Evolutionary conservation across 2,797 vertebrate genomes (phyloP), one percentile per base, ranked within the genome.

Genomic region (Lindbergichthys nudifrons): DNA sequence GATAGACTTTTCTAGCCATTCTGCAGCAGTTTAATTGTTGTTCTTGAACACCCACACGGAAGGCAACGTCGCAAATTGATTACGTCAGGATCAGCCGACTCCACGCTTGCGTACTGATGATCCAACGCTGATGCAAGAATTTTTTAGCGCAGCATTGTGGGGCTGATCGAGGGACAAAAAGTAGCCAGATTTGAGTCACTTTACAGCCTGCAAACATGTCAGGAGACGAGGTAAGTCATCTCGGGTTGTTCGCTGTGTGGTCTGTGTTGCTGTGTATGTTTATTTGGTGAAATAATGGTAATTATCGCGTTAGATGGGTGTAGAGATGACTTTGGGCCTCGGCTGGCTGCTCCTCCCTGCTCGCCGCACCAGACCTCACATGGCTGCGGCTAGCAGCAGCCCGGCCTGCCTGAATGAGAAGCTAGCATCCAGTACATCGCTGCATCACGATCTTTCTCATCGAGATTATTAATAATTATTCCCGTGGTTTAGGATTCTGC

Each of bases 191-290:
- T 80, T 72, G 5, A 18, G 18, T 13, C 21, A 51, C 14, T 18
- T 50, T 62, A 57, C 21, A 75, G 0, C 0, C 59, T 30, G 75
- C 86, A 89, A 91, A 81, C 76, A 95, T 95, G 94, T 95, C 93
- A 60, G 94, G 93, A 88, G 94, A 95, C 89, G 94, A 95, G 92
- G 94, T 95, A 39, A 82, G 88, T 60, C 0, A 10, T 6, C 16
- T 1, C 2, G 4, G 2, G 1, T n/a, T 5, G 1, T n/a, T 6
- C 1, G 10, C 1, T 1, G 5, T 3, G 21, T 3, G 1, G 1
- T 13, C n/a, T 0, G 13, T 7, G 48, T 50, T 2, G 2, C 1
- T 36, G 52, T 65, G 3, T 21, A 0, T 23, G 21, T 47, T 7
- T 59, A 16, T 45, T 11, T 9, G 43, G n/a, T 9, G 14, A 15